Conservation (phyloP, 2,888 invertebrate genomes). For the Resseliella maxima region DNA sequence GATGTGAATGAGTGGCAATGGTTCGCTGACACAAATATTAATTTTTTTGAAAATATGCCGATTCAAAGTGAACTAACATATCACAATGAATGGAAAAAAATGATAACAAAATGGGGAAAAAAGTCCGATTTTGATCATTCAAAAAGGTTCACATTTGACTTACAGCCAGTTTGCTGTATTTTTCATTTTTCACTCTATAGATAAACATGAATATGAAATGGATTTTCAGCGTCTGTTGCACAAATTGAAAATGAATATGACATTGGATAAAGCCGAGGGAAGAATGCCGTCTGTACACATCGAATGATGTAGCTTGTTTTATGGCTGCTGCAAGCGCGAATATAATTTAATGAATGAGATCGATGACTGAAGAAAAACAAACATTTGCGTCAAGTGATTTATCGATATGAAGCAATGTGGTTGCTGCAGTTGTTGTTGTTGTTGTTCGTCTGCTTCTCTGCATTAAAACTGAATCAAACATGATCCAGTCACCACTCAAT, state of each 20-base stretch:
- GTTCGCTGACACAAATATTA: slow-evolving; percentile 4
- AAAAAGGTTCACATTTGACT: not conserved
- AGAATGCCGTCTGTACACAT: not conserved
- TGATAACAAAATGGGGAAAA: not conserved
- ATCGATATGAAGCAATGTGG: not conserved
- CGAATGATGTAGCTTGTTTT: not conserved
- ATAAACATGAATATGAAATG: not conserved
- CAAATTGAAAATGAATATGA: slow-evolving; percentile 28
- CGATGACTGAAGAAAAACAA: not conserved
- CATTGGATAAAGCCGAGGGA: not conserved
- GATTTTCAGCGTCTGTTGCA: not conserved
- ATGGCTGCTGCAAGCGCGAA: not conserved
- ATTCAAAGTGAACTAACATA: no score
- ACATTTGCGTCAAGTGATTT: not conserved
- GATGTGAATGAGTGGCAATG: no score
- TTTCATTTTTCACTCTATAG: no score
- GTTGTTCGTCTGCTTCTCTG: not conserved
- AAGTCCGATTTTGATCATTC: not conserved
- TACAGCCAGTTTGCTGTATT: no score
- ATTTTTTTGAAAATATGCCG: slow-evolving; percentile 28
- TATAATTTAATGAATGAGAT: slow-evolving; percentile 24
- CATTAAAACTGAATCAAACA: not conserved
- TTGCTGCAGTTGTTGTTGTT: not conserved
- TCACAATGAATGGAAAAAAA: not conserved
- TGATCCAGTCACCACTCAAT: slow-evolving; percentile 1